phyloP scores from a whole-genome alignment of 2,888 invertebrate species.

The Syrphus vitripennis region DNA sequence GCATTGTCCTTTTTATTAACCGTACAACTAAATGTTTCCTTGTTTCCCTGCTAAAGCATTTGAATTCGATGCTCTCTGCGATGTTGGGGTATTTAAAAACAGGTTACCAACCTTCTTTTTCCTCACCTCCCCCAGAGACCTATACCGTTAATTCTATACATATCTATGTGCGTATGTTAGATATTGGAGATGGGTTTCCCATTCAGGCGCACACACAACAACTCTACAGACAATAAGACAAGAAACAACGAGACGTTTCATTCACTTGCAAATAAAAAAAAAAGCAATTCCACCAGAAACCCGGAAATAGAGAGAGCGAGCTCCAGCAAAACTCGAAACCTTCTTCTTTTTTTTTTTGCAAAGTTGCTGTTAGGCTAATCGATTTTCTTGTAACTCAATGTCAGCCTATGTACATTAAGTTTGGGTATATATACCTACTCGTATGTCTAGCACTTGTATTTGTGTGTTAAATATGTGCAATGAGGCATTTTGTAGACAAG shows the following conservation, averaged over 20 bases:
- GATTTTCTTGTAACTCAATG: slow-evolving; percentile 70
- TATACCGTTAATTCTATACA: neutral
- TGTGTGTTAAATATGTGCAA: slow-evolving; percentile 45
- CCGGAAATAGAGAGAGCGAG: slow-evolving; percentile 31
- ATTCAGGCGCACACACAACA: slow-evolving; percentile 19
- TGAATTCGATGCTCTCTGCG: slow-evolving; percentile 49
- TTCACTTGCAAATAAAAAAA: neutral
- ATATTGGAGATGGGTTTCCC: slow-evolving; percentile 46
- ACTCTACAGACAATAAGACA: neutral
- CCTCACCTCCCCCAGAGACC: neutral
- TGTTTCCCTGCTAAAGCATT: slow-evolving; percentile 34
- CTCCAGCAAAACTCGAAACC: slow-evolving; percentile 16
- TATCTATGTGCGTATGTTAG: slow-evolving; percentile 45
- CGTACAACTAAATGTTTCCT: slow-evolving; percentile 35
- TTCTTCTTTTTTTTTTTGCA: neutral
- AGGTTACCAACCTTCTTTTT: neutral
- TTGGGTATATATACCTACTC: neutral
- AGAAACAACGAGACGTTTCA: slow-evolving; percentile 16
- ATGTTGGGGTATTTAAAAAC: slow-evolving; percentile 54
- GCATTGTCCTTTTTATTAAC: slow-evolving; percentile 66
- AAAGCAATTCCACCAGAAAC: slow-evolving; percentile 24
- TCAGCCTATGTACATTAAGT: slow-evolving; percentile 60
- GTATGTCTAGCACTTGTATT: slow-evolving; percentile 24
- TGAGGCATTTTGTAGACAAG: slow-evolving; percentile 39
- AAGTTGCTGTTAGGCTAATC: slow-evolving; percentile 55